Percentiles rank a stretch among this genome's conserved stretches.
Evolutionary conservation across 1,140 invertebrate genomes (phyloP).

Genomic region (Andricus grossulariae): DNA sequence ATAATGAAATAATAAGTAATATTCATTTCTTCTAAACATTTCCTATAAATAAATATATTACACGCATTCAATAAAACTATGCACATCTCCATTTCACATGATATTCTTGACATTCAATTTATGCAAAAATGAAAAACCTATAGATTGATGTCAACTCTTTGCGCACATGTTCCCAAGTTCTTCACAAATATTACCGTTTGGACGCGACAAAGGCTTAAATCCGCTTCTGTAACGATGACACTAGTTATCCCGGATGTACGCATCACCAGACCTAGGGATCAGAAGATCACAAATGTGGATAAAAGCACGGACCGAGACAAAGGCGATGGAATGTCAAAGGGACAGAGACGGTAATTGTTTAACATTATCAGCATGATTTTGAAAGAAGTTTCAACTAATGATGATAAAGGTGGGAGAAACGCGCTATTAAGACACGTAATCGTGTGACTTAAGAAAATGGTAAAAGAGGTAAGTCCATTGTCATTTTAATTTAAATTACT

Average conservation of each 20-base stretch:
- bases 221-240: too few species aligned
- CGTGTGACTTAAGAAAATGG: neutral
- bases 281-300: neutral
- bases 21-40: too few species aligned
- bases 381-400: conserved; percentile 12
- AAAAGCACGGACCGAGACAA: conserved; percentile 16
- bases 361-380: conserved; percentile 10
- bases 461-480: conserved; percentile 5
- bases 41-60: too few species aligned
- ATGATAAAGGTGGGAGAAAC: conserved; percentile 2
- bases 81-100: too few species aligned
- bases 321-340: conserved; percentile 7
- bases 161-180: neutral
- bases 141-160: too few species aligned
- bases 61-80: too few species aligned
- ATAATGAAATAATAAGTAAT: too few species aligned
- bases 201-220: neutral
- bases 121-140: too few species aligned
- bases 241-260: conserved; percentile 5
- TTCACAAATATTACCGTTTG: neutral
- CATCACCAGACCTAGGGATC: neutral
- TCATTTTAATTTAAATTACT: conserved; percentile 7
- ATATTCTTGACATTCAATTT: too few species aligned
- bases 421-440: conserved; percentile 3
- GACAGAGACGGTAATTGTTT: neutral